These are phyloP conservation scores for Platyrinchus mystaceus DNA, from an alignment of 2,797 vertebrate genomes.

Conservation along the genomic window DNA sequence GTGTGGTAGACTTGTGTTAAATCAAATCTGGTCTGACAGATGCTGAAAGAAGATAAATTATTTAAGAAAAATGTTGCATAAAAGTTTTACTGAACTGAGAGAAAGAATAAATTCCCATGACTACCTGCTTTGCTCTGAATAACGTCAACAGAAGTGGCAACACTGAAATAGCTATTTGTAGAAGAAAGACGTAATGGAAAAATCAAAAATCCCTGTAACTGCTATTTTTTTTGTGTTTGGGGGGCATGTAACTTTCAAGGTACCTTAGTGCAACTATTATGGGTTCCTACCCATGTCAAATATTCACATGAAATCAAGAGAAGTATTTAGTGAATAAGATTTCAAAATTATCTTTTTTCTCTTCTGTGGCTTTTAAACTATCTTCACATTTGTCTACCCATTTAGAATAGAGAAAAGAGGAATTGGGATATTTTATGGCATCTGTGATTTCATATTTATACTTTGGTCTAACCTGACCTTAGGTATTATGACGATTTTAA, in stretches of 20 bases:
- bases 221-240: background rate
- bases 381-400: background rate
- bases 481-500: background rate
- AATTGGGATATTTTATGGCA: background rate
- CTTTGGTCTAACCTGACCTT: background rate
- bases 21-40: slow-evolving; percentile 63
- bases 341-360: background rate
- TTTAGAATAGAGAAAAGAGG: background rate
- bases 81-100: slow-evolving; percentile 52
- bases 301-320: background rate
- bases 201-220: background rate
- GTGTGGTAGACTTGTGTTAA: slow-evolving; percentile 49
- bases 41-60: slow-evolving; percentile 65
- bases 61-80: slow-evolving; percentile 62
- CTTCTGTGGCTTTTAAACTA: background rate
- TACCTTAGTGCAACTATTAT: background rate
- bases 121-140: slow-evolving; percentile 35
- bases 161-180: background rate
- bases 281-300: background rate
- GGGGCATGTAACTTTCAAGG: background rate
- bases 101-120: slow-evolving; percentile 45
- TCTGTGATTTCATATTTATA: background rate
- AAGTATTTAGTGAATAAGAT: background rate
- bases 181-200: slow-evolving; percentile 6
- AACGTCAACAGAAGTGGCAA: slow-evolving; percentile 7